phyloP scores from a whole-genome alignment of 2,888 invertebrate species.

The Orthosia gothica region DNA sequence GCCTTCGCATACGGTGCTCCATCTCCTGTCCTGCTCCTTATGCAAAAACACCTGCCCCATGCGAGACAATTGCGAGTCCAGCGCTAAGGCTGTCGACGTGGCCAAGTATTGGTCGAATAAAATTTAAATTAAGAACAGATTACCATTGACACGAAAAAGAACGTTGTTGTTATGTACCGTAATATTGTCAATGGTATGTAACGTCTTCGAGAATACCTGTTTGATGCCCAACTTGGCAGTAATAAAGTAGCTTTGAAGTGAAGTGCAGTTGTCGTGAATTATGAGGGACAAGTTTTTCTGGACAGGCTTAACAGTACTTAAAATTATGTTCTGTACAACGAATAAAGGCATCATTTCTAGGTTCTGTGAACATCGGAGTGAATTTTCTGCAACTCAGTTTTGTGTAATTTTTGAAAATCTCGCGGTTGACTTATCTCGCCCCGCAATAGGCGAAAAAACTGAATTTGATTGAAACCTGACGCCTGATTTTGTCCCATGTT shows the following conservation, averaged over 20 bases:
- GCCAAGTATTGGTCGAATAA: too few relatives aligned
- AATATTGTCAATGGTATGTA: conserved; percentile 30
- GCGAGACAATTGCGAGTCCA: too few relatives aligned
- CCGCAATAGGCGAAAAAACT: too few relatives aligned
- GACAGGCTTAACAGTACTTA: not conserved
- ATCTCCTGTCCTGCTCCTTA: too few relatives aligned
- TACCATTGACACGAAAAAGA: too few relatives aligned
- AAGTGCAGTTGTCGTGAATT: conserved; percentile 31
- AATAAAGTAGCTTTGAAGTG: conserved; percentile 32
- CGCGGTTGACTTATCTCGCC: not conserved
- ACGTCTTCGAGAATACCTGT: conserved; percentile 51
- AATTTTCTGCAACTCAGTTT: not conserved
- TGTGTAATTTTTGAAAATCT: too few relatives aligned
- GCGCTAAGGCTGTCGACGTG: too few relatives aligned
- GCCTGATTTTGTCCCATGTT: too few relatives aligned
- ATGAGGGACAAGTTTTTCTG: conserved; percentile 48
- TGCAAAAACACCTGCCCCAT: too few relatives aligned
- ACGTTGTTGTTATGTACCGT: conserved; percentile 52
- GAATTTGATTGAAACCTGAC: not conserved
- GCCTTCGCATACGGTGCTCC: too few relatives aligned
- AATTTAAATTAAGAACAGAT: too few relatives aligned
- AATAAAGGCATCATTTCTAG: not conserved
- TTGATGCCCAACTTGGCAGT: conserved; percentile 40
- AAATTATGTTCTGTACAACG: not conserved
- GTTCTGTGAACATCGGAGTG: not conserved